phyloP scores from a whole-genome alignment of 2,113 vertebrate genomes.

The Phycodurus eques region DNA sequence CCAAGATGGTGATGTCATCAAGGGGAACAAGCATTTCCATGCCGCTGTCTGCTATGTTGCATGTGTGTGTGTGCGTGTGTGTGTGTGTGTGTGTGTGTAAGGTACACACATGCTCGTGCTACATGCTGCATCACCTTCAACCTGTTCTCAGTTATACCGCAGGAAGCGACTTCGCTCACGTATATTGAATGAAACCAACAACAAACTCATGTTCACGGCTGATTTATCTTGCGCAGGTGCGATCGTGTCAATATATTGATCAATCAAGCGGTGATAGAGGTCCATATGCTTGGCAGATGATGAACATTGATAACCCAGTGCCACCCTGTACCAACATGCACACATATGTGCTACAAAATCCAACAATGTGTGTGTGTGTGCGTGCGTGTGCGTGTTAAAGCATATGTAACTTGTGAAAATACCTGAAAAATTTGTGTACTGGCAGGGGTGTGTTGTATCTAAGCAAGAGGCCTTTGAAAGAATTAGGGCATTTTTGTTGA shows the following conservation, averaged over 20 bases:
- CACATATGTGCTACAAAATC: constrained; percentile 21
- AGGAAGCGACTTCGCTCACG: constrained; percentile 47
- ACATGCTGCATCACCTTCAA: constrained; percentile 65
- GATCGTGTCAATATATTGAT: constrained; percentile 65
- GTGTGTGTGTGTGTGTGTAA: constrained; percentile 22
- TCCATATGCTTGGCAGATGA: constrained; percentile 51
- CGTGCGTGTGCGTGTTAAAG: constrained; percentile 37
- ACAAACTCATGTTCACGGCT: constrained; percentile 58
- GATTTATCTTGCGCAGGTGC: constrained; percentile 62
- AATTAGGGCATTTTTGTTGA: constrained; percentile 54
- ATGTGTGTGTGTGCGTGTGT: constrained; percentile 22
- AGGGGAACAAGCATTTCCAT: constrained; percentile 54
- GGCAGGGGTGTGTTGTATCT: constrained; percentile 36
- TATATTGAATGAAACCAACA: constrained; percentile 60
- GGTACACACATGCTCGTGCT: constrained; percentile 18
- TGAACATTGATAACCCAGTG: constrained; percentile 61
- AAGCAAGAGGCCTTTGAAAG: constrained; percentile 48
- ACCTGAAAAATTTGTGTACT: constrained; percentile 24
- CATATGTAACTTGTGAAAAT: constrained; percentile 23
- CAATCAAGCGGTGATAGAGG: constrained; percentile 55
- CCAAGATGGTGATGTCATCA: constrained; percentile 72
- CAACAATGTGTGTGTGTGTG: constrained; percentile 41
- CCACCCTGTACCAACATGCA: constrained; percentile 40
- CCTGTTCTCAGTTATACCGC: constrained; percentile 50
- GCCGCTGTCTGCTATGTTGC: constrained; percentile 35